phyloP scores from a whole-genome alignment of 2,888 invertebrate species.

The Mesochorus sp. region DNA sequence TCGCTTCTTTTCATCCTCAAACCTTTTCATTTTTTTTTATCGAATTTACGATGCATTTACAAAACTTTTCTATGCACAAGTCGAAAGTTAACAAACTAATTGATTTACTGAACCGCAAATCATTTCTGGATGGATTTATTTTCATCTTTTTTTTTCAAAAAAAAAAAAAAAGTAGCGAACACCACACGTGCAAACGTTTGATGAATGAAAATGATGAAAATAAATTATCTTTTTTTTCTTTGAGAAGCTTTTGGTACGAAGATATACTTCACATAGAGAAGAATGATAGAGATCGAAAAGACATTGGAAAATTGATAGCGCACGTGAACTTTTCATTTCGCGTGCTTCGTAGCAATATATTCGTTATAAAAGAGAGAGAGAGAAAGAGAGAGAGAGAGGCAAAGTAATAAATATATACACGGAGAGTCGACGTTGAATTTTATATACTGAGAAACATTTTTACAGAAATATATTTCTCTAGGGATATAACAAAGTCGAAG shows the following conservation, averaged over 20 bases:
- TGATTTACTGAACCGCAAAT: too few species aligned
- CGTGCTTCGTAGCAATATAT: neutral
- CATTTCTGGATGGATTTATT: too few species aligned
- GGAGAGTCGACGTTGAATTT: neutral
- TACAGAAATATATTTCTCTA: neutral
- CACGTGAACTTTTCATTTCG: neutral
- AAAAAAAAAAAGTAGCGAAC: too few species aligned
- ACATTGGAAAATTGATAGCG: neutral
- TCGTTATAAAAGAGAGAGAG: neutral
- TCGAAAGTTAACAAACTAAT: too few species aligned
- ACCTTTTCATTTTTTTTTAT: too few species aligned
- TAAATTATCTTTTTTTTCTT: too few species aligned
- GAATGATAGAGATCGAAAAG: neutral
- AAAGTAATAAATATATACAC: neutral
- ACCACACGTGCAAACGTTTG: too few species aligned
- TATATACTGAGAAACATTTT: too few species aligned
- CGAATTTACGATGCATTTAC: too few species aligned
- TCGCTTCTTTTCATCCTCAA: neutral
- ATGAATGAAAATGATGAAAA: too few species aligned
- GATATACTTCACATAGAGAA: neutral
- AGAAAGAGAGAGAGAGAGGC: neutral
- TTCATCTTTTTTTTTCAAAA: too few species aligned
- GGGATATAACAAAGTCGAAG: neutral
- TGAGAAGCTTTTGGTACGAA: neutral
- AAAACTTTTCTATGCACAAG: too few species aligned